These are phyloP conservation scores for Altica lythri DNA, from an alignment of 2,888 invertebrate species.

Conservation along the genomic window DNA sequence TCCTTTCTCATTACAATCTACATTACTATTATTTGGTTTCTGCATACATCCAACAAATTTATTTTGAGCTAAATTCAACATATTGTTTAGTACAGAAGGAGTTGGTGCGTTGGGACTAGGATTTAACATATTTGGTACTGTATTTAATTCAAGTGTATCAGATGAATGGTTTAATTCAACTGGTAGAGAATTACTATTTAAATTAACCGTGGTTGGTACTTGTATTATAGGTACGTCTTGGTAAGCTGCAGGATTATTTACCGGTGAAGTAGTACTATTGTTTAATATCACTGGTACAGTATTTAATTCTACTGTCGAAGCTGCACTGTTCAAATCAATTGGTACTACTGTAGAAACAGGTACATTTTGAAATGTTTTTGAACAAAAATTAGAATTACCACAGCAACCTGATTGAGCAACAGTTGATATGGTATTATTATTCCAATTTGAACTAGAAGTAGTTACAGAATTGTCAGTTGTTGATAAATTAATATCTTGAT, in stretches of 20 bases:
- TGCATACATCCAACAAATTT: conserved; percentile 6
- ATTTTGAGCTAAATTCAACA: conserved; percentile 20
- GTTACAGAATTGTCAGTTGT: not conserved
- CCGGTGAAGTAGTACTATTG: too few species aligned
- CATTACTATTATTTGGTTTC: conserved; percentile 21
- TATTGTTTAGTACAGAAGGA: conserved; percentile 18
- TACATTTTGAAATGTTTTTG: too few species aligned
- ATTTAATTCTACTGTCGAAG: too few species aligned
- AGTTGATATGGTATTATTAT: not conserved
- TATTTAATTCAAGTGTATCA: not conserved
- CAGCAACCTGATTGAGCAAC: not conserved
- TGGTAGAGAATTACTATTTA: not conserved
- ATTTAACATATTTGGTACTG: not conserved
- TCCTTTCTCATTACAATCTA: conserved; percentile 44
- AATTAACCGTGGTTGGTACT: too few species aligned
- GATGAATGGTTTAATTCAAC: not conserved
- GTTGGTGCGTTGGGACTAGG: not conserved
- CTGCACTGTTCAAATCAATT: too few species aligned
- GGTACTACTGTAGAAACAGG: too few species aligned
- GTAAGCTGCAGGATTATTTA: too few species aligned
- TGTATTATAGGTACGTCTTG: not conserved
- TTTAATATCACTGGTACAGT: too few species aligned
- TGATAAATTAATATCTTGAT: conserved; percentile 4
- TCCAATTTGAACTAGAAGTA: too few species aligned
- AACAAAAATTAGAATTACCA: not conserved